Percentiles rank a stretch among this genome's conserved stretches.
Conservation (phyloP, 30 jellyfish, hydroid and myxozoan species). For the Aurelia aurita region DNA sequence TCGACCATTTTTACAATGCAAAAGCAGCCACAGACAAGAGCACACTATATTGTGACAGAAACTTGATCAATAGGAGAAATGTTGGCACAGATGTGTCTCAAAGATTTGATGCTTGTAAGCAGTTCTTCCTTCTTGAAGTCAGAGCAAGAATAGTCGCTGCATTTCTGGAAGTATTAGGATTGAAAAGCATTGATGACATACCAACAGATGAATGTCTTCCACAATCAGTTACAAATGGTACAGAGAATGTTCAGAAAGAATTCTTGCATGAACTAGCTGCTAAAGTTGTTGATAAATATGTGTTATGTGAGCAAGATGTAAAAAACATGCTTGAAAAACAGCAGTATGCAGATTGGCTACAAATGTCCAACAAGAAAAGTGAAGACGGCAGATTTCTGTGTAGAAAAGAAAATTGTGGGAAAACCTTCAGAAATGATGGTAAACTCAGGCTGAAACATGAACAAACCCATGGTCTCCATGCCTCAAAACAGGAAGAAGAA, state of each 20-base stretch:
- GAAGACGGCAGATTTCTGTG: conserved; percentile 11
- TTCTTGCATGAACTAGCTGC: conserved; percentile 8
- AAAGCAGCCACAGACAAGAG: conserved; percentile 26
- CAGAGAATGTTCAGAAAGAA: conserved; percentile 1
- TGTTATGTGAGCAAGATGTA: background rate
- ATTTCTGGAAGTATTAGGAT: background rate
- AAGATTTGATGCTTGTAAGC: conserved; percentile 5
- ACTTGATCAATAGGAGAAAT: conserved; percentile 7
- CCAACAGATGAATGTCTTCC: background rate
- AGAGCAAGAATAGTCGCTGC: conserved; percentile 15
- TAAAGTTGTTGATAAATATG: conserved; percentile 16
- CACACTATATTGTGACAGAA: conserved; percentile 23
- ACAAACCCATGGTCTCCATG: conserved; percentile 18
- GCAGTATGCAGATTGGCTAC: conserved; percentile 19
- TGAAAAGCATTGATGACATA: background rate
- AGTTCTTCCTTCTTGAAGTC: conserved; percentile 13
- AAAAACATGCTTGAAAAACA: conserved; percentile 1
- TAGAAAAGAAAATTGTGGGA: background rate
- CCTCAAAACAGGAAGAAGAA: background rate
- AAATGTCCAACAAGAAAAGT: background rate
- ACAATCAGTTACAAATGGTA: background rate
- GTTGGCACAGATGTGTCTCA: conserved; percentile 17
- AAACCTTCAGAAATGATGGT: conserved; percentile 14
- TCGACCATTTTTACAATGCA: conserved; percentile 11
- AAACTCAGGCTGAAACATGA: conserved; percentile 7